Evolutionary conservation across 2,797 vertebrate genomes (phyloP).

Genomic region (Spinus olivaceus): DNA sequence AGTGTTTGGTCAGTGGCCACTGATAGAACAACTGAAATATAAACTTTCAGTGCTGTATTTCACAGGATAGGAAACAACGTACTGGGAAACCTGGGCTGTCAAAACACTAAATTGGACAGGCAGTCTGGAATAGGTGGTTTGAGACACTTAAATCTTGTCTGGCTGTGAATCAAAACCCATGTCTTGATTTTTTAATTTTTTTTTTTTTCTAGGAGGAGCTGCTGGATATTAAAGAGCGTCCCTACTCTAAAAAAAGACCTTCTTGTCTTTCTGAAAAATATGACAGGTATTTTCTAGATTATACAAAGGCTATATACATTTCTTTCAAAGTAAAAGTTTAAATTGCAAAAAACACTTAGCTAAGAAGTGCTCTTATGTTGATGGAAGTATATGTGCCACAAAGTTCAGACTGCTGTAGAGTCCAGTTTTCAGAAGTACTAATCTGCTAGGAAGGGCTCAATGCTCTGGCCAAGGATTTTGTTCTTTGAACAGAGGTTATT

Average conservation of each 20-base stretch:
- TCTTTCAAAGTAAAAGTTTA: not conserved
- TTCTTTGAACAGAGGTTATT: not conserved
- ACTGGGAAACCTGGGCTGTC: not conserved
- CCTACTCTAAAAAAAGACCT: conserved; percentile 92
- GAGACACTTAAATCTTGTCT: not conserved
- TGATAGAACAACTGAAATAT: not conserved
- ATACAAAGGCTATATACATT: not conserved
- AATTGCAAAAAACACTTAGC: not conserved
- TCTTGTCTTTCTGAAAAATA: conserved; percentile 95
- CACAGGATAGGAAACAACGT: not conserved
- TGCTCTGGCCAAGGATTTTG: not conserved
- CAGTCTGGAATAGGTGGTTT: not conserved
- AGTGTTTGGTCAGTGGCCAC: not conserved
- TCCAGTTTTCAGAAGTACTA: not conserved
- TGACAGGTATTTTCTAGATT: conserved; percentile 85
- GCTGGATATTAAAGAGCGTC: conserved; percentile 93
- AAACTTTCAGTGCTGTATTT: not conserved
- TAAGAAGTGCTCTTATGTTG: not conserved
- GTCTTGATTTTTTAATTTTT: not conserved
- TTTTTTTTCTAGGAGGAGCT: conserved; percentile 84
- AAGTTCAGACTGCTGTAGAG: not conserved
- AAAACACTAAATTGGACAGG: not conserved
- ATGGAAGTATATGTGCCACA: rapidly evolving
- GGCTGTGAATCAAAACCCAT: not conserved
- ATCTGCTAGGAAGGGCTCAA: not conserved